These are phyloP conservation scores for Drosophila simulans DNA, from an alignment of 1,140 invertebrate genomes.

Conservation along the genomic window DNA sequence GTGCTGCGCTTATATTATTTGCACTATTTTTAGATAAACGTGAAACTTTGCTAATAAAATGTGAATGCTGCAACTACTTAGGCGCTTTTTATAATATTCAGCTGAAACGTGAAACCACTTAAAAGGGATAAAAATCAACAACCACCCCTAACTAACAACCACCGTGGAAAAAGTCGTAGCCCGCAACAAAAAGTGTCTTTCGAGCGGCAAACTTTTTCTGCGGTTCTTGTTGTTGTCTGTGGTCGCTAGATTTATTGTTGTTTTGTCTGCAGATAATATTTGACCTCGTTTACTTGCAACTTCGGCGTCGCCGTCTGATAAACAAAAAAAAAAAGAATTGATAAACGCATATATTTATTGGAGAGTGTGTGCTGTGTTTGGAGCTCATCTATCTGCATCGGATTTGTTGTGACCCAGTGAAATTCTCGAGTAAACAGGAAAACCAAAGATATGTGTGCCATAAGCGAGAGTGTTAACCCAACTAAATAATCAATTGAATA, in stretches of 20 bases:
- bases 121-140: slow-evolving; percentile 6
- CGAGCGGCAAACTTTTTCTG: slow-evolving; percentile 37
- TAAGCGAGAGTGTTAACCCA: slow-evolving; percentile 44
- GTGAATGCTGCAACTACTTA: background rate
- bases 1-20: too few species aligned
- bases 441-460: slow-evolving; percentile 65
- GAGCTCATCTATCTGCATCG: slow-evolving; percentile 21
- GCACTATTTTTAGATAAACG: too few species aligned
- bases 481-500: slow-evolving; percentile 33
- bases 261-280: slow-evolving; percentile 75
- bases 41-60: background rate
- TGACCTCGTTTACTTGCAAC: slow-evolving; percentile 71
- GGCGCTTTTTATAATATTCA: background rate
- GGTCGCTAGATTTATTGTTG: slow-evolving; percentile 70
- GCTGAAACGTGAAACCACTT: background rate
- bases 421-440: slow-evolving; percentile 16
- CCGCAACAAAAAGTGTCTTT: slow-evolving; percentile 28
- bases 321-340: slow-evolving; percentile 27
- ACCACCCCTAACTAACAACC: slow-evolving; percentile 21
- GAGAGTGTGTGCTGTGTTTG: slow-evolving; percentile 15
- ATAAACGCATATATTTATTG: slow-evolving; percentile 34
- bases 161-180: slow-evolving; percentile 19
- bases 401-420: slow-evolving; percentile 12
- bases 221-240: slow-evolving; percentile 58
- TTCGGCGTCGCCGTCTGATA: slow-evolving; percentile 34